Evolutionary conservation across 2,797 vertebrate species (phyloP), one percentile per base, ranked within the genome.

Genomic region (Trematomus bernacchii): DNA sequence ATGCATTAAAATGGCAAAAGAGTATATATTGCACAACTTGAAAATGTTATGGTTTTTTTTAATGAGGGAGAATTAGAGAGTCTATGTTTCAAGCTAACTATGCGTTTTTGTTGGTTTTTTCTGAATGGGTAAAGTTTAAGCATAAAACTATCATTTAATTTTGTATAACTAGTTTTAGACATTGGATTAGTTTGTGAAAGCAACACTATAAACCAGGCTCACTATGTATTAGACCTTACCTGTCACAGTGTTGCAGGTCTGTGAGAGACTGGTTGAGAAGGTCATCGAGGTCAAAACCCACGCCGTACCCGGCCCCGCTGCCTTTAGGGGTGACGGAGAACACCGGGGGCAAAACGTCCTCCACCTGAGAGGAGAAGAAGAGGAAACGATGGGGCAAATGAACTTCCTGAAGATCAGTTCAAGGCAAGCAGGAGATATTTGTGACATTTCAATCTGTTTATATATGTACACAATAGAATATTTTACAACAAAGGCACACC

Each of bases 301-400:
- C 96, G 0, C 98, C 98, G 0, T 99, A 98, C 0, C 97, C 98
- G 1, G 97, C 97, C 1, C 98, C 97, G 8, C 98, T 98, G 81
- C 98, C 98, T 90, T 99, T 99, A 6, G 98, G 97, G 5, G 98
- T 99, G 78, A 95, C 96, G 0, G 97, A 97, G 85, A 99, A 98
- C 69, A 97, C 95, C 0, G 97, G 97, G 0, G 97, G 98, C 81
- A 99, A 87, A n/a, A 96, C 92, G 11, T 99, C 98, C 67, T 98
- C 97, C 72, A 99, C 97, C 97, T 99, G 89, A 67, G 42, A 64
- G 47, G 50, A 57, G 51, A 46, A 74, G 60, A 2, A n/a, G 21
- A 21, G 19, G 33, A 66, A 75, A 77, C 33, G 62, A 65, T 69
- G 47, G 48, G 47, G 82, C 59, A 83, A 3, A 1, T 73, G 58